Base-by-base conservation (phyloP, 2,797 vertebrate species). In the Semaprochilodus insignis region DNA sequence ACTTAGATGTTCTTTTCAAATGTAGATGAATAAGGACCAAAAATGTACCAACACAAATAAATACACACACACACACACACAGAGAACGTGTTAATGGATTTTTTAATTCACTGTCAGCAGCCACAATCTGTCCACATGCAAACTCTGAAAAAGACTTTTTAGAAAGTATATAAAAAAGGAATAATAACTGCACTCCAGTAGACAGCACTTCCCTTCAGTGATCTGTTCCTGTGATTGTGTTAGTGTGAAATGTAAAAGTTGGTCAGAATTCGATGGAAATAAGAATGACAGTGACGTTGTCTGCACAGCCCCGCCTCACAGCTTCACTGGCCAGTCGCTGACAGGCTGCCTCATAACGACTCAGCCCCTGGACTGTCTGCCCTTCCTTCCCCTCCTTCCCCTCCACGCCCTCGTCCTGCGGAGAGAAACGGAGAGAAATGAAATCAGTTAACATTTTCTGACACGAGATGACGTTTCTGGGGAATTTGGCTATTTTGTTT, bases 281-380 rank as follows among this genome's bases (percentile, higher is more conserved):
- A 81, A 99, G 82, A 91, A 99, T 92, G 57, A 99, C 97, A 0
- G 98, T 99, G 88, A 99, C 98, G 0, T 99, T 99, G 93, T 99
- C 98, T 0, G 97, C 98, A 0, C 97, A 96, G 27, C 97, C 98
- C 6, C 97, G 93, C 88, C 96, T 96, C 80, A 99, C 98, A 0
- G 98, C 97, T 91, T 98, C 97, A 69, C 60, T 94, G 83, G 98
- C 97, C 90, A 99, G 87, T 83, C 96, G 94, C 85, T 97, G 97
- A 85, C 97, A 98, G 0, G 98, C 97, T 0, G 96, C 91, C 74
- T 99, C 97, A 0, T 95, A 97, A 0, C 86, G 91, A 2, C 81
- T 85, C 6, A 4, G 54, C 0, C 96, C 96, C 6, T 93, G 81
- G 13, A 95, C 88, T 0, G 91, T 91, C 83, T 92, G 94, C 40